Evolutionary conservation across 2,888 invertebrate genomes (phyloP).

Genomic region (Aleiodes leptofemur): DNA sequence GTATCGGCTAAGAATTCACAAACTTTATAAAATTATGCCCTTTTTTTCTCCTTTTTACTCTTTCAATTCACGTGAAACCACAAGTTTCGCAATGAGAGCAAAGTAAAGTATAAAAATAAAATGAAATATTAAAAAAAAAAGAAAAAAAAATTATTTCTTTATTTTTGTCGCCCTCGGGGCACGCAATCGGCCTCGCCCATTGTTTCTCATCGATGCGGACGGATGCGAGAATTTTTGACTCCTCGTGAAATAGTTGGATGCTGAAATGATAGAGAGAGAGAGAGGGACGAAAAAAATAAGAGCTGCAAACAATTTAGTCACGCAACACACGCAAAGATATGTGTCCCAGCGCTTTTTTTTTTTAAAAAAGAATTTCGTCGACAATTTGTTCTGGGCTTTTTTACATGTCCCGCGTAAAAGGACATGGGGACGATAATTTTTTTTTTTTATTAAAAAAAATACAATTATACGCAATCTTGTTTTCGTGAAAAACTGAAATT

Average conservation of each 20-base stretch:
- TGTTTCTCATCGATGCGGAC: conserved; percentile 39
- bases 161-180: conserved; percentile 44
- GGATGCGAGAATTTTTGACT: conserved; percentile 48
- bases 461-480: too few species aligned
- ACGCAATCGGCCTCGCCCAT: conserved; percentile 38
- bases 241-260: conserved; percentile 39
- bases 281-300: conserved; percentile 11
- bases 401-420: conserved; percentile 24
- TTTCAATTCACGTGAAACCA: neutral
- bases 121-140: neutral
- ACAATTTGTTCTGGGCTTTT: conserved; percentile 31
- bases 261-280: conserved; percentile 33
- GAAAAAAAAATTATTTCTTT: conserved; percentile 2
- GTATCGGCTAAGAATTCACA: conserved; percentile 27
- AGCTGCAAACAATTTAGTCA: conserved; percentile 42
- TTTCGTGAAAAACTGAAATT: too few species aligned
- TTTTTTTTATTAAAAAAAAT: neutral
- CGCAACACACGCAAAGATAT: conserved; percentile 45
- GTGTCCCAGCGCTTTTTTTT: neutral
- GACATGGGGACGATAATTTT: conserved; percentile 12
- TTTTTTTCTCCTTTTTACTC: neutral
- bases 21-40: conserved; percentile 10
- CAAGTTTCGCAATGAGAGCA: neutral
- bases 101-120: neutral
- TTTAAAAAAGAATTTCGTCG: neutral